A percentile compares a stretch with the other conserved stretches of the same genome.
phyloP scores from a whole-genome alignment of 30 jellyfish, hydroid and myxozoan species.

The Chrysaora quinquecirrha region DNA sequence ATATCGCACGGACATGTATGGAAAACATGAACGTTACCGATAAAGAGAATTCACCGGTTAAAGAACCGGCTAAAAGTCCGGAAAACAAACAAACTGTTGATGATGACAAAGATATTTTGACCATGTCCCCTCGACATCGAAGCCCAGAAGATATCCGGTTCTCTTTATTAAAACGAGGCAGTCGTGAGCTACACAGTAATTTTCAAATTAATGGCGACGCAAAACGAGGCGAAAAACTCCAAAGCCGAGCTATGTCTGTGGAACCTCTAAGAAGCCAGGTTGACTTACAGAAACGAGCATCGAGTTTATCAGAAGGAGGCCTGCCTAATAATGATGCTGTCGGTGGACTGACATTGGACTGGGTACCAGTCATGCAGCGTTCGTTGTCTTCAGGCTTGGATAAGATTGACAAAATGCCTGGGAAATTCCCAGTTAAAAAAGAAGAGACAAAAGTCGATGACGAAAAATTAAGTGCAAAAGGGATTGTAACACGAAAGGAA shows the following conservation, averaged over 20 bases:
- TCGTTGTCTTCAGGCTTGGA: constrained; percentile 54
- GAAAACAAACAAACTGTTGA: neutral
- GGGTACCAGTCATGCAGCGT: constrained; percentile 88
- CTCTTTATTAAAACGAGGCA: constrained; percentile 52
- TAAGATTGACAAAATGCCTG: neutral
- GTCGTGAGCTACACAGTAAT: constrained; percentile 50
- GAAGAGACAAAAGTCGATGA: neutral
- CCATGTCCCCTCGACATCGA: constrained; percentile 44
- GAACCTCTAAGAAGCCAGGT: constrained; percentile 6
- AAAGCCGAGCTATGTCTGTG: constrained; percentile 44
- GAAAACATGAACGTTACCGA: constrained; percentile 18
- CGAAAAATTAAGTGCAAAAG: constrained; percentile 1
- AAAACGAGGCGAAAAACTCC: neutral
- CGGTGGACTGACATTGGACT: constrained; percentile 37
- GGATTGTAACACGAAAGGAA: constrained; percentile 15
- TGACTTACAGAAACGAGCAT: constrained; percentile 10
- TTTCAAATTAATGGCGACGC: constrained; percentile 3
- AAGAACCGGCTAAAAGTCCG: neutral
- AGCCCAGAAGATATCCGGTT: constrained; percentile 44
- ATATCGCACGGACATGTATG: constrained; percentile 60
- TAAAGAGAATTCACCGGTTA: constrained; percentile 2
- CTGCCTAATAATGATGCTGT: constrained; percentile 30
- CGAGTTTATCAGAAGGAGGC: constrained; percentile 58
- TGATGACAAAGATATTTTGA: neutral
- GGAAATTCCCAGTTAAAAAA: neutral